These are phyloP conservation scores for Gopherus evgoodei DNA, from an alignment of 2,113 vertebrate species.

Conservation along the genomic window DNA sequence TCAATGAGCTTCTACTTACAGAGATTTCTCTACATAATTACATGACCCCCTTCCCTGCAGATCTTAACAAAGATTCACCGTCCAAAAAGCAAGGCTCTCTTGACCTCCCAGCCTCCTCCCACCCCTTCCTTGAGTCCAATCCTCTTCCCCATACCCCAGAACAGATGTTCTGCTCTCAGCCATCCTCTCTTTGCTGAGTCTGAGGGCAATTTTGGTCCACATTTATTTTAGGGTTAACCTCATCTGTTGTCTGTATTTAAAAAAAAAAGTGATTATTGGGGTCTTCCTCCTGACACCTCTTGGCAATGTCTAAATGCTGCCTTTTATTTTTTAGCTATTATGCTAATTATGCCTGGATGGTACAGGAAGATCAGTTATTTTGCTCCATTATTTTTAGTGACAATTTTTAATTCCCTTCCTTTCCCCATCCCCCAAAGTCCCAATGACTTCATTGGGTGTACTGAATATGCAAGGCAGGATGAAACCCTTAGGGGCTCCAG, in stretches of 20 bases:
- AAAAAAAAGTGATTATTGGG: slow-evolving; percentile 41
- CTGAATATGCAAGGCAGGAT: slow-evolving; percentile 11
- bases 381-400: slow-evolving; percentile 56
- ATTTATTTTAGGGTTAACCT: slow-evolving; percentile 65
- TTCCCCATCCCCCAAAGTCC: not conserved
- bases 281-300: slow-evolving; percentile 58
- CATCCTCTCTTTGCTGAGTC: not conserved
- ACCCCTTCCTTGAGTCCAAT: not conserved
- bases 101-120: not conserved
- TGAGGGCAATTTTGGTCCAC: slow-evolving; percentile 52
- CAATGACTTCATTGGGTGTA: slow-evolving; percentile 4
- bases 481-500: not conserved
- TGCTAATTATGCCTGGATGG: slow-evolving; percentile 61
- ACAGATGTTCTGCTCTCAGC: not conserved
- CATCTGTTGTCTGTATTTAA: slow-evolving; percentile 54
- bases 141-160: not conserved
- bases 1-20: not conserved
- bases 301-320: slow-evolving; percentile 55
- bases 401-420: slow-evolving; percentile 65
- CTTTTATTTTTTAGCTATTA: slow-evolving; percentile 61
- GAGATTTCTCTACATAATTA: not conserved
- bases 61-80: accelerated
- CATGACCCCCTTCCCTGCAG: not conserved
- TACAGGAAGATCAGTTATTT: slow-evolving; percentile 59
- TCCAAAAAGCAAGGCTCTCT: accelerated